Percentiles rank a stretch among this genome's conserved stretches.
These are phyloP conservation scores for Meandrina meandrites DNA, from an alignment of 92 coral and sea anemone species.

Conservation along the genomic window DNA sequence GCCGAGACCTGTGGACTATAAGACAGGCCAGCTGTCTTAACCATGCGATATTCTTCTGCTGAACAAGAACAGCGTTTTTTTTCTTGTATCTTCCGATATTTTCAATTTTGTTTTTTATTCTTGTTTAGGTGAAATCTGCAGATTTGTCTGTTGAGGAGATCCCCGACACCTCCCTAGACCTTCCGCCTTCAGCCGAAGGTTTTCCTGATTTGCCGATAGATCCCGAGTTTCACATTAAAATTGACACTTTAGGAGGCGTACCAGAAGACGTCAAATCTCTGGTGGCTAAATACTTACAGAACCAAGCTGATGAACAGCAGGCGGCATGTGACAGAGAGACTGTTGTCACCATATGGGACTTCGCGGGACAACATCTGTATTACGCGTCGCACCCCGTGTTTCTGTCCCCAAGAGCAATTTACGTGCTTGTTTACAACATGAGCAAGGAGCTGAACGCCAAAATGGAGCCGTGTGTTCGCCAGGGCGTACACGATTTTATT, in stretches of 20 bases:
- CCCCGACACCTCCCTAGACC: not conserved
- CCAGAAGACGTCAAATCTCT: slow-evolving; percentile 75
- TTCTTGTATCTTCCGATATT: not conserved
- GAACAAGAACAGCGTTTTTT: not conserved
- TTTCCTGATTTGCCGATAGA: slow-evolving; percentile 23
- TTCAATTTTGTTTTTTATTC: not conserved
- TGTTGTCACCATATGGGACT: slow-evolving; percentile 83
- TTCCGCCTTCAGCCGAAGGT: not conserved
- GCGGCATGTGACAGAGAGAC: slow-evolving; percentile 57
- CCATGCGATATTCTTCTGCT: too few relatives aligned
- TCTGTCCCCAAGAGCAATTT: slow-evolving; percentile 77
- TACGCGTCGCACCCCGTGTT: slow-evolving; percentile 92
- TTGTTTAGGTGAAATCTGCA: not conserved
- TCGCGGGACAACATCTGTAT: slow-evolving; percentile 90
- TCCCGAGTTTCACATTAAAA: slow-evolving; percentile 40
- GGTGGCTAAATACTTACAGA: slow-evolving; percentile 68
- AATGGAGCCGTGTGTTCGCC: slow-evolving; percentile 88
- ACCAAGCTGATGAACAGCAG: slow-evolving; percentile 41
- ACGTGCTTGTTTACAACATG: slow-evolving; percentile 82
- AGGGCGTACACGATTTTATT: slow-evolving; percentile 73
- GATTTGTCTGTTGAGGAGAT: not conserved
- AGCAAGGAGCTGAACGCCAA: slow-evolving; percentile 70
- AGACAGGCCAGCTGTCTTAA: not conserved
- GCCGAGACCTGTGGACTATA: too few relatives aligned
- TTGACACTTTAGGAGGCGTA: slow-evolving; percentile 41